A percentile compares a stretch with the other conserved stretches of the same genome.
phyloP scores from a whole-genome alignment of 1,140 invertebrate genomes.

The Achatina immaculata region DNA sequence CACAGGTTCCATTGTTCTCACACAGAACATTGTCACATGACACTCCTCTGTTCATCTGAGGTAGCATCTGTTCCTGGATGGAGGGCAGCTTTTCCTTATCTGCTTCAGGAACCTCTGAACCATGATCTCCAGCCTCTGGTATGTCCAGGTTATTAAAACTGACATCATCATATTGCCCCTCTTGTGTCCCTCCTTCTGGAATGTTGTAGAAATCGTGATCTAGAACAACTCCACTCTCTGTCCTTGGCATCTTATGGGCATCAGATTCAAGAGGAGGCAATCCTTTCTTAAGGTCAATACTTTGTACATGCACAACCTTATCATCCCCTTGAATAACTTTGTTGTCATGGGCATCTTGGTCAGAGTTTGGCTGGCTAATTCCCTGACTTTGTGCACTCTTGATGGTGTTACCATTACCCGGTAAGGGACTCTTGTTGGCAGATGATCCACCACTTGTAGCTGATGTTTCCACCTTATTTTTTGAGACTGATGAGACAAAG shows the following conservation, averaged over 20 bases:
- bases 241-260: conserved; percentile 1
- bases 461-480: not conserved
- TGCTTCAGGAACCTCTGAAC: not conserved
- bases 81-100: not conserved
- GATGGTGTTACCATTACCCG: not conserved
- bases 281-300: conserved; percentile 20
- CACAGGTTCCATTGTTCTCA: conserved; percentile 59
- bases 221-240: not conserved
- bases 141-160: conserved; percentile 9
- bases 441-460: not conserved
- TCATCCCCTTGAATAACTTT: conserved; percentile 9
- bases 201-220: conserved; percentile 23
- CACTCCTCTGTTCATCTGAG: not conserved
- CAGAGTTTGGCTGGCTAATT: too few relatives aligned
- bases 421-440: not conserved
- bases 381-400: too few relatives aligned
- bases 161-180: not conserved
- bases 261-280: conserved; percentile 6
- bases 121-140: not conserved
- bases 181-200: conserved; percentile 13
- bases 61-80: not conserved
- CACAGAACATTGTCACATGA: conserved; percentile 60
- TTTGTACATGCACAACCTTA: conserved; percentile 15
- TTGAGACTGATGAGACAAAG: not conserved
- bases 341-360: not conserved